A percentile compares a stretch with the other conserved stretches of the same genome.
These are phyloP conservation scores for Argyresthia goedartella DNA, from an alignment of 2,888 invertebrate species.

Conservation along the genomic window DNA sequence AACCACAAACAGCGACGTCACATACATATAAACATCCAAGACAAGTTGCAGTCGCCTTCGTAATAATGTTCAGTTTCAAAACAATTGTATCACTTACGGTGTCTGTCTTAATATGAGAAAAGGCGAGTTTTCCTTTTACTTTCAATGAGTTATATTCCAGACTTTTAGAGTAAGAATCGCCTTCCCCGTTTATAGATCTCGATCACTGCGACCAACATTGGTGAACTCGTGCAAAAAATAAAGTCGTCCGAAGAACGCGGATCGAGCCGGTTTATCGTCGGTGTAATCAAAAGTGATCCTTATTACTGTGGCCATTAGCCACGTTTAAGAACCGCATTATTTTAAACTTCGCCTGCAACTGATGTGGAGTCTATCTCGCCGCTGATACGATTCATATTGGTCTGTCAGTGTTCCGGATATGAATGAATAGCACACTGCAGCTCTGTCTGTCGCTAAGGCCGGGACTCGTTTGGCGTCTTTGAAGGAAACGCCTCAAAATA, in stretches of 20 bases:
- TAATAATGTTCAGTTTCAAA: too few relatives aligned
- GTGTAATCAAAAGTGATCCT: slow-evolving; percentile 39
- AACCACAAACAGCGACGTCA: too few relatives aligned
- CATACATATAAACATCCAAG: too few relatives aligned
- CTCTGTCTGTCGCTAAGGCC: background rate
- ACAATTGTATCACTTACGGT: too few relatives aligned
- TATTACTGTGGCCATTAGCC: slow-evolving; percentile 30
- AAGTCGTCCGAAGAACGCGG: slow-evolving; percentile 62
- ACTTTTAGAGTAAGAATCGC: too few relatives aligned
- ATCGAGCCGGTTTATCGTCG: slow-evolving; percentile 37
- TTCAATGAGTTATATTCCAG: too few relatives aligned
- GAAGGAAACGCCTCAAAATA: background rate
- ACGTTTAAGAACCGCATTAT: background rate
- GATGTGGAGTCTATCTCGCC: background rate
- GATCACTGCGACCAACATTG: slow-evolving; percentile 10
- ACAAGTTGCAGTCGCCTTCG: too few relatives aligned
- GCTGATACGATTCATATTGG: slow-evolving; percentile 2
- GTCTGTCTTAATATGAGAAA: too few relatives aligned
- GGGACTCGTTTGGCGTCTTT: background rate
- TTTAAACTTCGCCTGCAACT: background rate
- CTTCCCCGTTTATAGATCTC: background rate
- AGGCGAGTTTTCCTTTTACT: too few relatives aligned
- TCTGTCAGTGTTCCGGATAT: background rate
- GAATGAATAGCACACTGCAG: background rate
- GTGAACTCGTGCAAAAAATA: slow-evolving; percentile 61